Percentiles rank a stretch among this genome's conserved stretches.
Evolutionary conservation across 2,888 invertebrate genomes (phyloP).

Genomic region (Dastarcus helophoroides): DNA sequence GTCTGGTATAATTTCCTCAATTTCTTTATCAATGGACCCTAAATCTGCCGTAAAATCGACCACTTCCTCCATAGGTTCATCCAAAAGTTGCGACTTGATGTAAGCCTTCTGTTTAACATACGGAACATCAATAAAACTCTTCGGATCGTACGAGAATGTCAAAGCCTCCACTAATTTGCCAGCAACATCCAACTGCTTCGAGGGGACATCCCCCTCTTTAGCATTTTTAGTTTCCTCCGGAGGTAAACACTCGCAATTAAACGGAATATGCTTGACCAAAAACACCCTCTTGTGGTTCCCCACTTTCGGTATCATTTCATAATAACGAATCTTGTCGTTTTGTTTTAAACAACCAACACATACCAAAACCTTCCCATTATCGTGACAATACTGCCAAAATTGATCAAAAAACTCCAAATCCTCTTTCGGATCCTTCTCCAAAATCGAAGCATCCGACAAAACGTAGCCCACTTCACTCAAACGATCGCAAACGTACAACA

Average conservation of each 20-base stretch:
- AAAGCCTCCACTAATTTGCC: conserved; percentile 17
- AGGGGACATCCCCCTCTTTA: conserved; percentile 4
- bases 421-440: conserved; percentile 19
- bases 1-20: conserved; percentile 11
- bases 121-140: conserved; percentile 17
- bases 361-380: conserved; percentile 24
- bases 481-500: conserved; percentile 20
- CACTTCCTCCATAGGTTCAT: conserved; percentile 17
- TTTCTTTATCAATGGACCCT: conserved; percentile 14
- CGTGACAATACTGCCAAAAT: conserved; percentile 27
- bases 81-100: conserved; percentile 21
- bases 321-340: not conserved
- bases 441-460: conserved; percentile 14
- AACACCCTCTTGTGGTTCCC: conserved; percentile 13
- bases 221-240: conserved; percentile 1
- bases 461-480: conserved; percentile 18
- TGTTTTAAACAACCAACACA: conserved; percentile 13
- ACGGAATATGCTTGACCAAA: conserved; percentile 19
- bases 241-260: conserved; percentile 14
- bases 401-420: conserved; percentile 20
- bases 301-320: conserved; percentile 5
- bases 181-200: conserved; percentile 12
- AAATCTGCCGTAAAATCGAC: conserved; percentile 11
- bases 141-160: conserved; percentile 20
- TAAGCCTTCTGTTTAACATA: conserved; percentile 19